Base-by-base conservation (phyloP, 1,140 invertebrate genomes). In the Polyergus mexicanus region DNA sequence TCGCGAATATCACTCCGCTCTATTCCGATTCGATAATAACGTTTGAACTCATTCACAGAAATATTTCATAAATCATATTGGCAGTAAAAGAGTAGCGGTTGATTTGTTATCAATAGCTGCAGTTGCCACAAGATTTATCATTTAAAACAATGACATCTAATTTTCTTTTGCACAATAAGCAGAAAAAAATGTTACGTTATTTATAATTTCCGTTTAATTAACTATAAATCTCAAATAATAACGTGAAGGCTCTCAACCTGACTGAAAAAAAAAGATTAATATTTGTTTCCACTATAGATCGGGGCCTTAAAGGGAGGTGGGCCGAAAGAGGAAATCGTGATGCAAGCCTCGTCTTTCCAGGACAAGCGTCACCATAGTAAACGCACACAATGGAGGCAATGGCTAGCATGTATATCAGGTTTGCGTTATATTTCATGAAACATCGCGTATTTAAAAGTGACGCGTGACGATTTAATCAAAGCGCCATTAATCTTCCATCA, bases 351-450 rank as follows among this genome's bases (percentile, higher is more conserved):
- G 35, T 56, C 44, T 51, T 19, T n/a, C 16, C 77, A 89, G 69
- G 76, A 77, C 47, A 86, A 91, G 56, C 88, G 69, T 41, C 63
- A 62, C 13, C 69, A 86, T 62, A 86, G 72, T 51, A 68, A 65
- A 13, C 86, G 88, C 28, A 91, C 92, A 47, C 94, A 94, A 90
- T 94, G 92, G 91, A 94, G 92, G 80, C 94, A 95, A 88, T 94
- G 94, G 93, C 84, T 94, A 0, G 94, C 94, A 19, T 93, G 92
- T 72, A 90, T 93, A 71, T 93, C 93, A 87, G 94, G 94, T 95
- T 80, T 51, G 75, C 77, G 51, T 84, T 44, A 69, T 63, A 32
- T 60, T 72, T 83, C 35, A 38, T 16, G 28, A 81, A 51, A 81
- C 38, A 47, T 47, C 25, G 2, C 10, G 25, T n/a, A 1, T 19